Evolutionary conservation across 2,888 invertebrate species (phyloP).

Genomic region (Latheticus oryzae): DNA sequence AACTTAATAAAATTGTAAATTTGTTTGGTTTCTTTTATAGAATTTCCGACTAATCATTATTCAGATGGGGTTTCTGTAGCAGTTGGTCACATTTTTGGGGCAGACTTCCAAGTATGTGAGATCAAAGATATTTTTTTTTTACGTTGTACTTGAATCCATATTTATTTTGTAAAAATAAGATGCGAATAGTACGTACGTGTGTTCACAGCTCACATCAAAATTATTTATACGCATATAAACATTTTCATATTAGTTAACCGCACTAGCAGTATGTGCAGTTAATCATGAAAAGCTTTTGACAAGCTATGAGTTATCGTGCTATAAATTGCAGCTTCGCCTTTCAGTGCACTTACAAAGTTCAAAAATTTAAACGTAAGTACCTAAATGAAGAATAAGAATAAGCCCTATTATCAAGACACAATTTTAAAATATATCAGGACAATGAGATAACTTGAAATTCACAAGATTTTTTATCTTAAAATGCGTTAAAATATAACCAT

Average conservation of each 20-base stretch:
- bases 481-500: too few relatives aligned
- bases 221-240: constrained; percentile 11
- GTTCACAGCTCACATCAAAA: not conserved
- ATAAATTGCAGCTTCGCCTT: constrained; percentile 4
- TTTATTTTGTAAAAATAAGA: not conserved
- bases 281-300: constrained; percentile 9
- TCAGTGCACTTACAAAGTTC: too few relatives aligned
- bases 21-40: constrained; percentile 1
- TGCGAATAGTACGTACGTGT: not conserved
- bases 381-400: too few relatives aligned
- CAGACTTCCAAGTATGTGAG: not conserved
- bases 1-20: constrained; percentile 9
- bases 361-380: too few relatives aligned
- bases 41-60: constrained; percentile 1
- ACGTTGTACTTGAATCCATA: not conserved
- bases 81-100: constrained; percentile 1
- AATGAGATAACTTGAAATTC: too few relatives aligned
- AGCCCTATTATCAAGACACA: too few relatives aligned
- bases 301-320: constrained; percentile 5
- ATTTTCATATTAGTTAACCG: constrained; percentile 4
- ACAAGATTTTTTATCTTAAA: too few relatives aligned
- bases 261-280: constrained; percentile 1
- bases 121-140: not conserved
- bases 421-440: too few relatives aligned
- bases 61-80: not conserved